A percentile compares a stretch with the other conserved stretches of the same genome.
Evolutionary conservation across 2,113 vertebrate genomes (phyloP).

Genomic region (Sorex fumeus): DNA sequence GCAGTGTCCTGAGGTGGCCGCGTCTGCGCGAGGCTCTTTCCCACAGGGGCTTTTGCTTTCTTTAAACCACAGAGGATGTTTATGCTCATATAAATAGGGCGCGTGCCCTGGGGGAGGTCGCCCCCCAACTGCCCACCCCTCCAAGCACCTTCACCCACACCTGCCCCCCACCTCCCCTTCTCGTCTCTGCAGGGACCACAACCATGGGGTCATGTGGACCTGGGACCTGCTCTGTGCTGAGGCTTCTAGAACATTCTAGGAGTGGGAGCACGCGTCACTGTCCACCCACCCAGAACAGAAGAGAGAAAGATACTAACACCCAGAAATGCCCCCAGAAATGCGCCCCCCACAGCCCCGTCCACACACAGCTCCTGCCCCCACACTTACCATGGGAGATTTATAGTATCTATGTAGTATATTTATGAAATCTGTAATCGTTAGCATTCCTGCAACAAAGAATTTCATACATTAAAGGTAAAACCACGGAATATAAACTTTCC

Average conservation of each 20-base stretch:
- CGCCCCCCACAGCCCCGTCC: neutral
- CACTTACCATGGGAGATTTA: constrained; percentile 97
- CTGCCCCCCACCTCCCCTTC: too few species aligned
- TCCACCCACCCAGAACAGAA: neutral
- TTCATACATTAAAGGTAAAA: neutral
- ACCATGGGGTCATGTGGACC: too few species aligned
- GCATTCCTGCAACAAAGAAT: constrained; percentile 94
- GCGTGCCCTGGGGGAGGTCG: too few species aligned
- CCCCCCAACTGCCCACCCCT: too few species aligned
- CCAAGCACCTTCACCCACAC: too few species aligned
- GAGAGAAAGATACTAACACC: neutral
- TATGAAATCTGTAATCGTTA: constrained; percentile 99
- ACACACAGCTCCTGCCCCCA: neutral
- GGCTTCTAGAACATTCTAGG: neutral
- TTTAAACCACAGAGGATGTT: too few species aligned
- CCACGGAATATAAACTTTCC: neutral
- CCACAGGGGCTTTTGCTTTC: too few species aligned
- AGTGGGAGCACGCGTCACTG: too few species aligned
- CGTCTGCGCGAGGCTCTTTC: too few species aligned
- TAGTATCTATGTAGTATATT: constrained; percentile 99
- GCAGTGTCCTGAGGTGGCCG: too few species aligned
- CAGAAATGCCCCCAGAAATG: neutral
- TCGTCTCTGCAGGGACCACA: too few species aligned
- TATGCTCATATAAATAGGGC: too few species aligned
- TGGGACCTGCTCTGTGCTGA: neutral